These are phyloP conservation scores for Piprites chloris DNA, from an alignment of 2,113 vertebrate species.

Conservation along the genomic window DNA sequence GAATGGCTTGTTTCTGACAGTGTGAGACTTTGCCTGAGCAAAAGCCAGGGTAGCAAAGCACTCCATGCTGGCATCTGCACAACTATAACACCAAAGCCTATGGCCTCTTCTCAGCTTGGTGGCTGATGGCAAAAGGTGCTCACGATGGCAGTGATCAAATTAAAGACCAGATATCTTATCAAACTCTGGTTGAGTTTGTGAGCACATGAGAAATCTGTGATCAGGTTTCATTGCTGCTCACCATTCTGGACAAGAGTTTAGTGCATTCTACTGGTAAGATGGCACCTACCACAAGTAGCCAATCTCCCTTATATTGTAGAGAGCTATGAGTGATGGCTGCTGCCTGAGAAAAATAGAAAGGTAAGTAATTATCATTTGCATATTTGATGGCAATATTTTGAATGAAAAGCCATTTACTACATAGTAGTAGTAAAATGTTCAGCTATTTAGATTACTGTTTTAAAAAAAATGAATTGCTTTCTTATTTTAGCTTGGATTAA, in stretches of 20 bases:
- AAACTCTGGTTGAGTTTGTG: neutral
- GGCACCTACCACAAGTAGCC: neutral
- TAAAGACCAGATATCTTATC: neutral
- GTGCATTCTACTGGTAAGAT: neutral
- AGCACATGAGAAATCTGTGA: neutral
- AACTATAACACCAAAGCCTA: neutral
- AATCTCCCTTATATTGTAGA: neutral
- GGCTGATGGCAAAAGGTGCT: neutral
- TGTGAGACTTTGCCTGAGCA: neutral
- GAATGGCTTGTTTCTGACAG: neutral
- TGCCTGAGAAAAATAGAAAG: neutral
- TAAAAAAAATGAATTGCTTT: neutral
- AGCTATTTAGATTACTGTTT: neutral
- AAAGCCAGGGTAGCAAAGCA: neutral
- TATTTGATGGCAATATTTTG: neutral
- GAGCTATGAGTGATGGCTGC: neutral
- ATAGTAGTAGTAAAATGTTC: neutral
- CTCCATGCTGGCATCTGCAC: neutral
- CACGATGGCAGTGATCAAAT: neutral
- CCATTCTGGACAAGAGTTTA: neutral
- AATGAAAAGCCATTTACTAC: neutral
- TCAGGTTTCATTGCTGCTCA: neutral
- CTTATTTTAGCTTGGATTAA: neutral
- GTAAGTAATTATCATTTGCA: neutral
- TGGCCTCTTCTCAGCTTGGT: neutral